A percentile compares a stretch with the other conserved stretches of the same genome.
Evolutionary conservation across 2,888 invertebrate genomes (phyloP).

Genomic region (Brachycybe producta): DNA sequence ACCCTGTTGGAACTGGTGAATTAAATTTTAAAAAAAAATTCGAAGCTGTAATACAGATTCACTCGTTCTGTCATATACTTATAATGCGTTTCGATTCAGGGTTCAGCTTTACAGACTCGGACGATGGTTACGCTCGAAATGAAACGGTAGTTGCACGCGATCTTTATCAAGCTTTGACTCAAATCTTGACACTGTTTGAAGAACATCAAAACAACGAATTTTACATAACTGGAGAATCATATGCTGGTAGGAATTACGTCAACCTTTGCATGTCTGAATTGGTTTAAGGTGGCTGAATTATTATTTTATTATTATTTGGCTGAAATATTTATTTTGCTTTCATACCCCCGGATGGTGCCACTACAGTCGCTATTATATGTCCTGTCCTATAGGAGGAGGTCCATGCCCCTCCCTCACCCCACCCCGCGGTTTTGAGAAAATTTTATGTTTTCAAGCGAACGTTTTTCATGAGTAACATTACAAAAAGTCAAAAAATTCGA

Average conservation of each 20-base stretch:
- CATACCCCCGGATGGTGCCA: no score
- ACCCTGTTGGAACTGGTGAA: conserved; percentile 66
- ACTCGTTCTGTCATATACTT: neutral
- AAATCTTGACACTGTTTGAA: conserved; percentile 73
- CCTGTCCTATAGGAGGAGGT: no score
- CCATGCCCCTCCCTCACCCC: no score
- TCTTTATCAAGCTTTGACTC: conserved; percentile 57
- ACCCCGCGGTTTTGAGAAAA: no score
- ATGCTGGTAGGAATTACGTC: conserved; percentile 61
- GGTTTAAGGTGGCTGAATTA: no score
- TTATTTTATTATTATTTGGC: no score
- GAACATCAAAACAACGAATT: conserved; percentile 60
- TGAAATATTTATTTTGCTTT: no score
- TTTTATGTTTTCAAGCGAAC: no score
- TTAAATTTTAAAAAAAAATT: neutral
- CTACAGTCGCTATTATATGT: no score
- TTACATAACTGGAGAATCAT: conserved; percentile 79
- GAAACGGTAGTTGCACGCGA: conserved; percentile 68
- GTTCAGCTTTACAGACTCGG: conserved; percentile 69
- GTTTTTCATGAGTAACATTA: no score
- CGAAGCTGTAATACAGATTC: neutral
- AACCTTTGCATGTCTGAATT: no score
- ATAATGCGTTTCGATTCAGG: conserved; percentile 40
- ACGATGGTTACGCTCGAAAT: conserved; percentile 62
- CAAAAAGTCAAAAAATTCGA: no score